These are phyloP conservation scores for Stigmatopora nigra DNA, from an alignment of 2,113 vertebrate genomes.

Conservation along the genomic window DNA sequence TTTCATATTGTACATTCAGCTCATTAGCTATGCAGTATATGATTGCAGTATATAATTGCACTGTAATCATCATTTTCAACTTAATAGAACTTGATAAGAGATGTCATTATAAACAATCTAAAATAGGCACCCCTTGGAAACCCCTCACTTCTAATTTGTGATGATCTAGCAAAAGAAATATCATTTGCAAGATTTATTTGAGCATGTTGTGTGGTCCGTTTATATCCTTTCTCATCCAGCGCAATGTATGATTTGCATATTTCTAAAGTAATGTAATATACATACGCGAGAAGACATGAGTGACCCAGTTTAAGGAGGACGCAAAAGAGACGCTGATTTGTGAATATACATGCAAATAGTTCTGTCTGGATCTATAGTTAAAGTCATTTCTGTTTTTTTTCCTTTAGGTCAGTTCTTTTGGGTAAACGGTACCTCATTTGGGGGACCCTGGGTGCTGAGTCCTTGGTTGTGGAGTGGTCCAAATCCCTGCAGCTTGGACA, in stretches of 20 bases:
- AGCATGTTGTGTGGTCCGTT: not conserved
- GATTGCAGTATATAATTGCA: not conserved
- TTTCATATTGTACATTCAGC: not conserved
- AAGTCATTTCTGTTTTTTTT: not conserved
- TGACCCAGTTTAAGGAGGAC: constrained; percentile 21
- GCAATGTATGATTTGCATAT: constrained; percentile 6
- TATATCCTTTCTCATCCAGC: not conserved
- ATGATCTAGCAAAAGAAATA: constrained; percentile 1
- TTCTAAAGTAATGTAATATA: constrained; percentile 13
- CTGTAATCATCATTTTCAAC: not conserved
- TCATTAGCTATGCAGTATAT: not conserved
- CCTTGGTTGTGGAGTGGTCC: constrained; percentile 83
- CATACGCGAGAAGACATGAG: constrained; percentile 5
- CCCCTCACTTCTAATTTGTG: not conserved
- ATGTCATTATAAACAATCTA: not conserved
- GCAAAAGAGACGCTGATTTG: constrained; percentile 3
- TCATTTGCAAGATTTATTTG: not conserved
- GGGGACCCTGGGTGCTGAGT: constrained; percentile 80
- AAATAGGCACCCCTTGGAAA: not conserved
- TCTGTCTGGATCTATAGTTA: not conserved
- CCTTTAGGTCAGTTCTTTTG: constrained; percentile 82
- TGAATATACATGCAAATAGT: constrained; percentile 2
- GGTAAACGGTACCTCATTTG: constrained; percentile 75
- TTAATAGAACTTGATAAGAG: not conserved
- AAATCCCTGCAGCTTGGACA: constrained; percentile 77